Evolutionary conservation across 2,113 vertebrate genomes (phyloP), one percentile per base, ranked within the genome.

Genomic region (Lasiurus cinereus): DNA sequence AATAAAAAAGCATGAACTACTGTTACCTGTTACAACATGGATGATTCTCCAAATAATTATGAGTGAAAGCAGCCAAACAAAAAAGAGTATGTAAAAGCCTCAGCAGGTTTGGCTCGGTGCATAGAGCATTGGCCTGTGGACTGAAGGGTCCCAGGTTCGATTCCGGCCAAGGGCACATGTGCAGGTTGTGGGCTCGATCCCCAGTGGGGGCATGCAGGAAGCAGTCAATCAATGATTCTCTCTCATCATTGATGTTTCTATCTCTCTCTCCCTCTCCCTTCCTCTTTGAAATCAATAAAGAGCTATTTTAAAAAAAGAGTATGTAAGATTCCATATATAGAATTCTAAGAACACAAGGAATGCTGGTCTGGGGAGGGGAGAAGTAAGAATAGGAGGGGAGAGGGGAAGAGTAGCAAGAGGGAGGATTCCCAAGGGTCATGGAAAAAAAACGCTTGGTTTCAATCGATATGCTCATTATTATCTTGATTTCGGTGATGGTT

Each of bases 281-380:
- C 54, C 54, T 56, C 54, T 56, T 19, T 21, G 54, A 56, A 56
- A 56, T 56, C 54, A 56, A 56, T 56, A 56, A 56, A 56, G 52
- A 54, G 54, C 19, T 56, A 56, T 8, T 56, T 16, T 14, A 6
- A 54, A 54, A 52, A 74, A 66, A 36, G 22, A 76, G 21, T 18
- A 22, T 18, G 33, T 56, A 56, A 24, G 29, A 46, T 33, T 52
- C 33, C 19, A 62, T 33, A 13, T 6, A 80, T 1, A 78, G 88
- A 67, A 88, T 80, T 77, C 84, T 82, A 88, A 39, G 73, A 77
- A 82, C 18, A 29, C 27, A 88, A 93, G 18, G 48, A 90, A 80
- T 78, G 67, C 31, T 67, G 59, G 72, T 27, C 70, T 56, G 33
- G 31, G 21, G 15, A 43, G 11, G 0, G 78, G n/a, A 52, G 36